Evolutionary conservation across 2,888 invertebrate species (phyloP).

Genomic region (Drepana falcataria): DNA sequence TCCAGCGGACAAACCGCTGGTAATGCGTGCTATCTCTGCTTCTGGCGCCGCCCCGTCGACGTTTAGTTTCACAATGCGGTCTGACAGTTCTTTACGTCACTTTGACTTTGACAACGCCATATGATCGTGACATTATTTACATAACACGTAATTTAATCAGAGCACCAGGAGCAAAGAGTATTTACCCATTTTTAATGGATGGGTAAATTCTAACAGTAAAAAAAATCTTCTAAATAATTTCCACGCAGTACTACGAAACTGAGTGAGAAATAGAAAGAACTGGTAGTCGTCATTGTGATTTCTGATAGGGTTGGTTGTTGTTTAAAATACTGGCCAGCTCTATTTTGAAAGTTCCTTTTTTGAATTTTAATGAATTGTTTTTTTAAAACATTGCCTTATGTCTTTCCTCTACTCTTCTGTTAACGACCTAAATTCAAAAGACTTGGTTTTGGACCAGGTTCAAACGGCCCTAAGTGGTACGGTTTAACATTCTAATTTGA

Average conservation of each 20-base stretch:
- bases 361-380: neutral
- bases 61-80: conserved; percentile 8
- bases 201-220: too few species aligned
- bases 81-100: neutral
- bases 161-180: too few species aligned
- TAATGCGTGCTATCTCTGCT: conserved; percentile 59
- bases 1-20: conserved; percentile 61
- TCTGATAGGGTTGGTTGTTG: neutral
- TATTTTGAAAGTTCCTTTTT: conserved; percentile 3
- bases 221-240: too few species aligned
- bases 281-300: conserved; percentile 6
- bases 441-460: too few species aligned
- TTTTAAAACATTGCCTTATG: conserved; percentile 12
- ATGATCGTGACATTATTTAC: neutral
- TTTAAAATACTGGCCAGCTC: neutral
- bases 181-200: too few species aligned
- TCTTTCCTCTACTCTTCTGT: conserved; percentile 15
- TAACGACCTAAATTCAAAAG: neutral
- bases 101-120: neutral
- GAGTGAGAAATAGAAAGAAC: neutral
- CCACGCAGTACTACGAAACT: too few species aligned
- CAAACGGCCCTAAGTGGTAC: neutral
- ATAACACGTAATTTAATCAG: neutral
- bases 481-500: conserved; percentile 5
- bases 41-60: conserved; percentile 51